Evolutionary conservation across 1,140 invertebrate genomes (phyloP).

Genomic region (Drosophila repletoides): DNA sequence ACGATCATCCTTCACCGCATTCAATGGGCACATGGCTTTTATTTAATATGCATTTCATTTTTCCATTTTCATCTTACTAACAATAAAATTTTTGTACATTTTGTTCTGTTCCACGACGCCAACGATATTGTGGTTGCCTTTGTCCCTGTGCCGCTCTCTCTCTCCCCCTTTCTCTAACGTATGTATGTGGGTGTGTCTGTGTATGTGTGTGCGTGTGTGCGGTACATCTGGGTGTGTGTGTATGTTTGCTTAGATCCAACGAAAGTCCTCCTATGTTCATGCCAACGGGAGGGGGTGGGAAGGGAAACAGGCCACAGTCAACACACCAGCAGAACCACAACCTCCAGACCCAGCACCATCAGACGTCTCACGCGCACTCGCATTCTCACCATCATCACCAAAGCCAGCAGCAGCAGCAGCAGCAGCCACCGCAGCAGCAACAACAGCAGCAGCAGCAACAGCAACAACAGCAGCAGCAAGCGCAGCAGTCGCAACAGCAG

Average conservation of each 20-base stretch:
- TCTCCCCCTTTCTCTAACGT: neutral
- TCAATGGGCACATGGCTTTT: conserved; percentile 29
- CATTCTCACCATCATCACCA: conserved; percentile 61
- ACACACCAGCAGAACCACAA: conserved; percentile 68
- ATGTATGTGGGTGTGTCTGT: conserved; percentile 47
- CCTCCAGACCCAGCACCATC: conserved; percentile 64
- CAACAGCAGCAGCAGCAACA: conserved; percentile 36
- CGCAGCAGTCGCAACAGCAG: conserved; percentile 1
- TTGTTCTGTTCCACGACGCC: conserved; percentile 46
- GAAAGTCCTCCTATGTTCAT: conserved; percentile 81
- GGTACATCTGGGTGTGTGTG: conserved; percentile 22
- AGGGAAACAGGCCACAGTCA: conserved; percentile 79
- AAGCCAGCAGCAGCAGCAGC: conserved; percentile 28
- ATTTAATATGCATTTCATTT: conserved; percentile 41
- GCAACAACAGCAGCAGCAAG: conserved; percentile 27
- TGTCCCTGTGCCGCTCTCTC: conserved; percentile 10
- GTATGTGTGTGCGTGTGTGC: conserved; percentile 37
- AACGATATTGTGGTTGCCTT: conserved; percentile 22
- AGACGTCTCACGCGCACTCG: conserved; percentile 33
- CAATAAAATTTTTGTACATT: conserved; percentile 75
- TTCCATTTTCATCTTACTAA: conserved; percentile 71
- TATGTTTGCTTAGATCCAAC: conserved; percentile 60
- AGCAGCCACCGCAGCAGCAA: conserved; percentile 15
- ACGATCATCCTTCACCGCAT: conserved; percentile 48
- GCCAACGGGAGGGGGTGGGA: conserved; percentile 81